Conservation (phyloP, 2,888 invertebrate genomes). For the Laspeyria flexula region DNA sequence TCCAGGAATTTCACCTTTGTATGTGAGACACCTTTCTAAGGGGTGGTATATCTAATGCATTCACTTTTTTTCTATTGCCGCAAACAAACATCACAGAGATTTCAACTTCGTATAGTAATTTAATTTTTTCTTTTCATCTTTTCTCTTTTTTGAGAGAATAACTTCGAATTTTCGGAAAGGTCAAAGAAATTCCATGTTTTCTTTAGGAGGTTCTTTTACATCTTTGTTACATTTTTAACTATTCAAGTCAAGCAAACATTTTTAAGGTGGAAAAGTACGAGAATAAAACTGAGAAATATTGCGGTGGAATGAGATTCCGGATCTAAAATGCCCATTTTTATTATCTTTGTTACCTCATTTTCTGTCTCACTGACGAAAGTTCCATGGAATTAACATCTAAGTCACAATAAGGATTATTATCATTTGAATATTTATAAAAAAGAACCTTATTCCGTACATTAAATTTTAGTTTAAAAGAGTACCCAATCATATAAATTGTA, state of each 20-base stretch:
- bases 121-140: slow-evolving; percentile 70
- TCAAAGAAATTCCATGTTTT: slow-evolving; percentile 40
- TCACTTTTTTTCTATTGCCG: slow-evolving; percentile 69
- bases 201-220: slow-evolving; percentile 16
- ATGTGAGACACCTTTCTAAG: slow-evolving; percentile 44
- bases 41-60: slow-evolving; percentile 72
- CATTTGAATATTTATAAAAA: too few relatives aligned
- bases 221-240: slow-evolving; percentile 26
- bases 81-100: slow-evolving; percentile 76
- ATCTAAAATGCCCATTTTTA: slow-evolving; percentile 19
- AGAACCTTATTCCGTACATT: too few relatives aligned
- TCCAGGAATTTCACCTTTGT: slow-evolving; percentile 61
- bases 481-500: too few relatives aligned
- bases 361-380: slow-evolving; percentile 21
- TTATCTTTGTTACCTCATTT: slow-evolving; percentile 20
- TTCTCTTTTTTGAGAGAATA: slow-evolving; percentile 42
- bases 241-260: slow-evolving; percentile 18
- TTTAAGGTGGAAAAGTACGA: slow-evolving; percentile 14
- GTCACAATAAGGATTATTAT: too few relatives aligned
- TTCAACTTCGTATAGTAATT: slow-evolving; percentile 70
- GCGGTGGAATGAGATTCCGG: slow-evolving; percentile 12
- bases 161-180: slow-evolving; percentile 35
- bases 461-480: too few relatives aligned
- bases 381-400: slow-evolving; percentile 23
- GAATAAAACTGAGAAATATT: slow-evolving; percentile 15